Evolutionary conservation across 2,888 invertebrate genomes (phyloP), one percentile per base, ranked within the genome.

Genomic region (Eilema sororculum): DNA sequence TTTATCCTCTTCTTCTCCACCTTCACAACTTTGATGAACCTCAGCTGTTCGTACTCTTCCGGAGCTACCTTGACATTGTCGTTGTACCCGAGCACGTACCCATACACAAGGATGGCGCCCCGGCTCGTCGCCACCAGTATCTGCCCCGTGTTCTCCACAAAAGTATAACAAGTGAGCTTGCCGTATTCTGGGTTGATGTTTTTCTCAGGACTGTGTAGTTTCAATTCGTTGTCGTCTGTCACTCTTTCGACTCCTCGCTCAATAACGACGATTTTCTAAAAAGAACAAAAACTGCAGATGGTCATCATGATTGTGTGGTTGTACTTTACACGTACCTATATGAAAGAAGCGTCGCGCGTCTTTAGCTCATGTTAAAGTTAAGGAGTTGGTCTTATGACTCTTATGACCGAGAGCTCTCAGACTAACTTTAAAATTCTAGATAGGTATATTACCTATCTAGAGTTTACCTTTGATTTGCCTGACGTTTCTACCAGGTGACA

Each of bases 51-150:
- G 60, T 86, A 87, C 61, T 94, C 89, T 0, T 89, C 89, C 1
- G 81, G 70, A 0, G 89, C 37, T 8, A 90, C 22, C 37, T 37
- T 87, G 0, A 86, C 84, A 10, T 78, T 81, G 16, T 87, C 80
- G 41, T 89, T 87, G 33, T 90, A 89, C 73, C 95, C 95, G 22
- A 96, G 87, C 0, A 93, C 90, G 78, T 95, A 95, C 0, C 96
- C 95, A 78, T 95, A 96, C 16, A 96, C 84, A 0, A 96, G 77
- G 4, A 96, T 89, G 20, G 87, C 90, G 0, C 96, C 96, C 10
- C 92, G 90, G 37, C 84, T 91, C 0, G 95, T 96, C 0, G 89
- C 93, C 8, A 95, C 96, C 28, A 96, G 89, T 24, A 95, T 91
- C 84, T 96, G 95, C 22, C 94, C 89, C 0, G 95, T 95, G 9